Evolutionary conservation across 2,888 invertebrate genomes (phyloP).

Genomic region (Acanthoscelides obtectus): DNA sequence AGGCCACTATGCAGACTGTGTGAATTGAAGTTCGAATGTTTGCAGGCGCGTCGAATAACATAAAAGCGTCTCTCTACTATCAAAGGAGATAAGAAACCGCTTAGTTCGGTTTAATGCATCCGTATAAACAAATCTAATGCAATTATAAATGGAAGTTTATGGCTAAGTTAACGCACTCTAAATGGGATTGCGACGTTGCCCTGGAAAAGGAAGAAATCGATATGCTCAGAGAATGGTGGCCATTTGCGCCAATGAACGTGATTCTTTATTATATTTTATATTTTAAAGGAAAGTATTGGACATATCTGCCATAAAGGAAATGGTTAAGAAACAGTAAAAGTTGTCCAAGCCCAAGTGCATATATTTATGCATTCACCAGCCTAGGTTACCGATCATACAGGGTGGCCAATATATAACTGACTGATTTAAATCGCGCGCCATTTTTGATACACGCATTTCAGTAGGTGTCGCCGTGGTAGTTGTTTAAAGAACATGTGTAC

Average conservation of each 20-base stretch:
- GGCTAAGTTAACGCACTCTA: background rate
- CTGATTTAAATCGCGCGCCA: too few relatives aligned
- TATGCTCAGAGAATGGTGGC: background rate
- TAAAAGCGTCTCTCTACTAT: background rate
- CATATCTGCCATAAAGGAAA: too few relatives aligned
- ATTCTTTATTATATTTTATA: background rate
- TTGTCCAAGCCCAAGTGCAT: too few relatives aligned
- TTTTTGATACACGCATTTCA: too few relatives aligned
- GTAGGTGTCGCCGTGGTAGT: too few relatives aligned
- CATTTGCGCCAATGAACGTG: background rate
- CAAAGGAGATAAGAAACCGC: background rate
- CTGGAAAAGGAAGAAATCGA: background rate
- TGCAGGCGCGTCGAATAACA: background rate
- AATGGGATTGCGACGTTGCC: background rate
- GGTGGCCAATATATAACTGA: too few relatives aligned
- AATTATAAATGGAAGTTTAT: background rate
- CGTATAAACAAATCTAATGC: background rate
- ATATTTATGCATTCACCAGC: too few relatives aligned
- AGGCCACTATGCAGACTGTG: background rate
- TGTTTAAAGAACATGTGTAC: too few relatives aligned
- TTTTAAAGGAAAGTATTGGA: too few relatives aligned
- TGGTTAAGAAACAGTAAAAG: too few relatives aligned
- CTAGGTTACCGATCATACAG: too few relatives aligned
- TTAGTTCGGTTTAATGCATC: background rate
- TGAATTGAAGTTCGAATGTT: background rate